phyloP scores from a whole-genome alignment of 2,797 vertebrate species.

The Remorina albescens region DNA sequence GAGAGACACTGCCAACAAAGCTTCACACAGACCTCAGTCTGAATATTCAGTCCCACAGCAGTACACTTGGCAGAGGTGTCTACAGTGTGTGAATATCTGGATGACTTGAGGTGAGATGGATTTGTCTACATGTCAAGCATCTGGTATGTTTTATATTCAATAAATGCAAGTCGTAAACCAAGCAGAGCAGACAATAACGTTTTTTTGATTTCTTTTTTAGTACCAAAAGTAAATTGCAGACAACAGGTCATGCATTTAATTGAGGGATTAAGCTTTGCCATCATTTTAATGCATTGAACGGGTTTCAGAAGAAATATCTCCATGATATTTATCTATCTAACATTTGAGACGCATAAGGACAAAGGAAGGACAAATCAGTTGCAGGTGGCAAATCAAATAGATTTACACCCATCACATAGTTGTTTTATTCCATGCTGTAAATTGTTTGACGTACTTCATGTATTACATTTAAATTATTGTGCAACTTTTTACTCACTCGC shows the following conservation, averaged over 20 bases:
- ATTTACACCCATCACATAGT: not conserved
- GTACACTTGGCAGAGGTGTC: conserved; percentile 44
- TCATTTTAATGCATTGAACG: not conserved
- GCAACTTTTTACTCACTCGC: not conserved
- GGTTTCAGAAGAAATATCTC: not conserved
- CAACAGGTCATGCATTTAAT: not conserved
- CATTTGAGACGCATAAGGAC: fast-evolving
- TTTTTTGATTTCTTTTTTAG: not conserved
- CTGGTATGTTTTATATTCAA: conserved; percentile 55
- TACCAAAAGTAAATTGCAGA: not conserved
- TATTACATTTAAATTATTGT: not conserved
- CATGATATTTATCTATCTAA: not conserved
- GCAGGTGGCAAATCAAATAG: not conserved
- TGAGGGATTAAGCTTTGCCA: not conserved
- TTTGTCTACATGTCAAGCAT: conserved; percentile 56
- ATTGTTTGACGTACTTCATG: not conserved
- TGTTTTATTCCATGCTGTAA: not conserved
- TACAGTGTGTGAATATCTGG: conserved; percentile 35
- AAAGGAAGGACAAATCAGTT: not conserved
- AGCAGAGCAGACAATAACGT: conserved; percentile 14
- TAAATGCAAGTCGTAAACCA: conserved; percentile 39
- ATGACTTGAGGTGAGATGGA: conserved; percentile 40
- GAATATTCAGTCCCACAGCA: conserved; percentile 47
- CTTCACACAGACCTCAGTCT: conserved; percentile 53
- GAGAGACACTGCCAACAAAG: conserved; percentile 56